Evolutionary conservation across 2,113 vertebrate genomes (phyloP), one percentile per base, ranked within the genome.

Genomic region (Prunella fulvescens): DNA sequence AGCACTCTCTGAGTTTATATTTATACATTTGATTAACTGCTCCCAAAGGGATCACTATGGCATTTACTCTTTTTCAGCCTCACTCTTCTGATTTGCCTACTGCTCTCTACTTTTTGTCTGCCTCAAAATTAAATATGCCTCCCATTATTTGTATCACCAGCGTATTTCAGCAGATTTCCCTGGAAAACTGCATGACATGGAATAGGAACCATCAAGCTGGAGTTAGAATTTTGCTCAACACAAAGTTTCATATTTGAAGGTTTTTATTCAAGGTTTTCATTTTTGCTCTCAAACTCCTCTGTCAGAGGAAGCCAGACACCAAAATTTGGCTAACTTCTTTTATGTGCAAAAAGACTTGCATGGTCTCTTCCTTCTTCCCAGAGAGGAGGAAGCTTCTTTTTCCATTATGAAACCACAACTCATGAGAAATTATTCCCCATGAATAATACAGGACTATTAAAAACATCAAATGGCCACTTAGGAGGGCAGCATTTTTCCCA

Each of bases 381-480:
- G 23, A 80, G 47, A 65, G 85, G 20, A 35, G 33, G 60, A 82
- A 66, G 16, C 11, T 3, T 78, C n/a, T 57, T 88, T 79, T 76
- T 81, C 76, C 64, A 50, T 78, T 90, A 67, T 58, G 64, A 92
- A 93, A 86, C 74, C 20, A 3, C 66, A 92, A 22, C 14, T 24
- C 47, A 40, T 7, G 19, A 83, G 64, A 70, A 62, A 84, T 56
- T 1, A 77, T 60, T 48, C 31, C 5, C 44, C 71, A 87, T 76
- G 19, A 95, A 95, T 94, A 95, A 96, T 90, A 61, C 31, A 93
- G 5, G 33, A 61, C 61, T 88, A 53, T 51, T 95, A 82, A 91
- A 93, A 71, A 42, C 53, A 73, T 13, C 60, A 50, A 87, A 85
- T 48, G 64, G 77, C 51, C 83, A 67, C 76, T 95, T 84, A 81